Evolutionary conservation across 2,797 vertebrate species (phyloP).

Genomic region (Hydrolagus colliei): DNA sequence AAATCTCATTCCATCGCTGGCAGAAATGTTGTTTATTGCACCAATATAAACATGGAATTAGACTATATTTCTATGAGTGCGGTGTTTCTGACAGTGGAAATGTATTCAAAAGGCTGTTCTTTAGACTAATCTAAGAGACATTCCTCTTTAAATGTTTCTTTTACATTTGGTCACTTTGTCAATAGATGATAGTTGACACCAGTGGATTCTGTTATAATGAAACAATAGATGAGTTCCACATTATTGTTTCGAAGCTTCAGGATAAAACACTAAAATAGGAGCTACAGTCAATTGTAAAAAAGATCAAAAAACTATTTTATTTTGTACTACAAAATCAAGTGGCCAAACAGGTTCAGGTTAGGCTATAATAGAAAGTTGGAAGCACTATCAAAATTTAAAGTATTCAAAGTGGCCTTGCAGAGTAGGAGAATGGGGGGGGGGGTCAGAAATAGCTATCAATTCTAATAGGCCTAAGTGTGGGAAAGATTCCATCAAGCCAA

Average conservation of each 20-base stretch:
- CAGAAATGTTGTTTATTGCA: no score
- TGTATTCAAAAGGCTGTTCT: neutral
- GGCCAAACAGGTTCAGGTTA: no score
- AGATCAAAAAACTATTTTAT: neutral
- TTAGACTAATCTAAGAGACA: no score
- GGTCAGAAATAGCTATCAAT: neutral
- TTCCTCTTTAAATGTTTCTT: no score
- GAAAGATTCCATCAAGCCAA: neutral
- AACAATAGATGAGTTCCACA: neutral
- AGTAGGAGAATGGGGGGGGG: neutral
- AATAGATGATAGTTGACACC: no score
- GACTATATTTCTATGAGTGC: no score
- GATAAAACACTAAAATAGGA: neutral
- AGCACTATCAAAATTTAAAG: no score
- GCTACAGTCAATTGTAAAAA: neutral
- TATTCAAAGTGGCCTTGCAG: neutral
- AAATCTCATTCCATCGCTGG: no score
- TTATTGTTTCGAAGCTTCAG: neutral
- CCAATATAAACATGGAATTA: no score
- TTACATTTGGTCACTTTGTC: no score
- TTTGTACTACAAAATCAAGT: neutral
- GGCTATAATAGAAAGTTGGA: no score
- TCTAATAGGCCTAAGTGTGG: neutral
- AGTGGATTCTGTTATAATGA: neutral
- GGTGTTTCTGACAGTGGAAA: no score